Evolutionary conservation across 2,113 vertebrate genomes (phyloP).

Genomic region (Argyrosomus japonicus): DNA sequence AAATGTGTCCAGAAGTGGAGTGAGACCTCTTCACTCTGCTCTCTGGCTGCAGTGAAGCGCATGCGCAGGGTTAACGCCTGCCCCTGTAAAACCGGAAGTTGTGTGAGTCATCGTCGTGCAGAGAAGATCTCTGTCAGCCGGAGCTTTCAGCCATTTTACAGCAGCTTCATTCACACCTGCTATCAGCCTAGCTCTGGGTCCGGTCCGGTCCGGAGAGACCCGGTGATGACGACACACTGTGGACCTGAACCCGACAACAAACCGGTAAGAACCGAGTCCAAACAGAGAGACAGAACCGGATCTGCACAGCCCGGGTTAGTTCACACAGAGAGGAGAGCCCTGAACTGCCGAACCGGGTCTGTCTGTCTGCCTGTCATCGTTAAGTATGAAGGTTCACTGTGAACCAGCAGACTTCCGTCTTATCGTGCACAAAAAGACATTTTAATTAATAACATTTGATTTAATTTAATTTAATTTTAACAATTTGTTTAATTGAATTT

Average conservation of each 20-base stretch:
- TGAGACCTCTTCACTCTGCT: not conserved
- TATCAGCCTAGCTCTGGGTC: not conserved
- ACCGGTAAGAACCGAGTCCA: conserved; percentile 7
- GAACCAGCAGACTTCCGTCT: no score
- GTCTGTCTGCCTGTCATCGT: no score
- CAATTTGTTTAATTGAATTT: no score
- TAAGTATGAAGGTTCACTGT: no score
- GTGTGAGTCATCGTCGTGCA: not conserved
- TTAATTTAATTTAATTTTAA: no score
- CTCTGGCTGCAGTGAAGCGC: not conserved
- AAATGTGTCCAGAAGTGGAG: conserved; percentile 27
- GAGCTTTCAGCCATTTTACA: conserved; percentile 48
- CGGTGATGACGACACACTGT: conserved; percentile 21
- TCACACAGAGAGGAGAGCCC: no score
- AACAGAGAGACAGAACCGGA: no score
- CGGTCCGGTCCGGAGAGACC: not conserved
- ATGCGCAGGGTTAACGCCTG: conserved; percentile 28
- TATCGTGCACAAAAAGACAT: no score
- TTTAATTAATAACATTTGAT: no score
- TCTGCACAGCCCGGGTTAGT: no score
- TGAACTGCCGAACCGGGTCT: no score
- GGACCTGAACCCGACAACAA: not conserved
- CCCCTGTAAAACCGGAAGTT: not conserved
- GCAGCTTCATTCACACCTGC: not conserved
- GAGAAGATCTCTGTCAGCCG: conserved; percentile 57